Evolutionary conservation across 2,888 invertebrate species (phyloP).

Genomic region (Graphium colonna): DNA sequence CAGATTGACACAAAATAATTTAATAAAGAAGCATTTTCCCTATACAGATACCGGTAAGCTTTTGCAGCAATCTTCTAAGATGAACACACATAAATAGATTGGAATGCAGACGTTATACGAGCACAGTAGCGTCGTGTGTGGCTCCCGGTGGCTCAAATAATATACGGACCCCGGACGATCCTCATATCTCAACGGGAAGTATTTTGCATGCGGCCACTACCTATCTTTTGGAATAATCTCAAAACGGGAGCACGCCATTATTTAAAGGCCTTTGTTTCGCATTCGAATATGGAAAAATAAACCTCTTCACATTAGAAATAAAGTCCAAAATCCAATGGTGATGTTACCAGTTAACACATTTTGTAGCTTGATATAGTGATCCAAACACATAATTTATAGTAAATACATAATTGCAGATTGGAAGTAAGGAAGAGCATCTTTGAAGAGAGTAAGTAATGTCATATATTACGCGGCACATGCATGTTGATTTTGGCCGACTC

Average conservation of each 20-base stretch:
- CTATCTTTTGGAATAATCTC: conserved; percentile 74
- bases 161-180: conserved; percentile 61
- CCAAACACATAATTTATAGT: conserved; percentile 68
- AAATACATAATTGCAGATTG: conserved; percentile 67
- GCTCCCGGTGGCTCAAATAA: conserved; percentile 65
- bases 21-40: conserved; percentile 2
- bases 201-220: conserved; percentile 72
- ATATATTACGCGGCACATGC: conserved; percentile 46
- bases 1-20: conserved; percentile 13
- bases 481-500: conserved; percentile 34
- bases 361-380: conserved; percentile 28
- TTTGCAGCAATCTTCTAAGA: conserved; percentile 4
- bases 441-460: conserved; percentile 47
- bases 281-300: conserved; percentile 23
- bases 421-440: conserved; percentile 49
- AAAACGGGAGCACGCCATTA: conserved; percentile 54
- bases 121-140: conserved; percentile 67
- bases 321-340: conserved; percentile 26
- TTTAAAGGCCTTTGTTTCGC: conserved; percentile 32
- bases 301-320: conserved; percentile 21
- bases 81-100: conserved; percentile 11
- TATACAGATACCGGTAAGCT: conserved; percentile 4
- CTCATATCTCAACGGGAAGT: conserved; percentile 76
- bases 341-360: conserved; percentile 27
- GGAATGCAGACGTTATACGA: conserved; percentile 22